Percentiles rank a stretch among this genome's conserved stretches.
Conservation (phyloP, 2,888 invertebrate species). For the Luffia ferchaultella region DNA sequence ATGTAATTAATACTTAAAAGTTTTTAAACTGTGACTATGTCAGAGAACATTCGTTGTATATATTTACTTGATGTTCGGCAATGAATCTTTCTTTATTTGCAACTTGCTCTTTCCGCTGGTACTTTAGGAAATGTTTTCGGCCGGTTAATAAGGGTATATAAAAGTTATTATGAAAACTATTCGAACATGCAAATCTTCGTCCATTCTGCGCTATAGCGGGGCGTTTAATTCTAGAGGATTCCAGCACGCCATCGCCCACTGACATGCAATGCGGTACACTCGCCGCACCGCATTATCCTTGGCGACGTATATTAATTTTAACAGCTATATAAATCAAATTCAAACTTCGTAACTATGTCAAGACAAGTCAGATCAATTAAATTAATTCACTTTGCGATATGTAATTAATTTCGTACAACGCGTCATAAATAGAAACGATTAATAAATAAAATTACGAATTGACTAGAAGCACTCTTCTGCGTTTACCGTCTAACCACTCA, state of each 20-base stretch:
- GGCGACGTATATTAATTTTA: conserved; percentile 2
- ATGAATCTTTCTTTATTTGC: not conserved
- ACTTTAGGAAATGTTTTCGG: not conserved
- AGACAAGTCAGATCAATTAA: not conserved
- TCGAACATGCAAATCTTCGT: conserved; percentile 57
- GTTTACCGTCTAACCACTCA: too few relatives aligned
- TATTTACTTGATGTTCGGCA: not conserved
- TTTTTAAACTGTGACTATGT: conserved; percentile 16
- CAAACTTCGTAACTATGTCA: conserved; percentile 2
- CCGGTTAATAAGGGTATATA: not conserved
- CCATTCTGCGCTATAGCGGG: conserved; percentile 29
- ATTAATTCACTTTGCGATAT: not conserved
- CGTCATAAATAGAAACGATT: too few relatives aligned
- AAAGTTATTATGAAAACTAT: conserved; percentile 44
- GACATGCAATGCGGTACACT: conserved; percentile 16
- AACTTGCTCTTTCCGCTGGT: not conserved
- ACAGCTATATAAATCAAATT: conserved; percentile 1
- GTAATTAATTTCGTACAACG: too few relatives aligned
- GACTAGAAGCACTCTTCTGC: too few relatives aligned
- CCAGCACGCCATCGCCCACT: conserved; percentile 14
- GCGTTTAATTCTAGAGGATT: conserved; percentile 22
- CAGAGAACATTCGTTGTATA: not conserved
- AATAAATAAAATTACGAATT: too few relatives aligned
- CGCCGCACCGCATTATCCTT: not conserved
- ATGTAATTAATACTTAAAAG: conserved; percentile 58